Evolutionary conservation across 1,140 invertebrate genomes (phyloP).

Genomic region (Nixonia krombeini): DNA sequence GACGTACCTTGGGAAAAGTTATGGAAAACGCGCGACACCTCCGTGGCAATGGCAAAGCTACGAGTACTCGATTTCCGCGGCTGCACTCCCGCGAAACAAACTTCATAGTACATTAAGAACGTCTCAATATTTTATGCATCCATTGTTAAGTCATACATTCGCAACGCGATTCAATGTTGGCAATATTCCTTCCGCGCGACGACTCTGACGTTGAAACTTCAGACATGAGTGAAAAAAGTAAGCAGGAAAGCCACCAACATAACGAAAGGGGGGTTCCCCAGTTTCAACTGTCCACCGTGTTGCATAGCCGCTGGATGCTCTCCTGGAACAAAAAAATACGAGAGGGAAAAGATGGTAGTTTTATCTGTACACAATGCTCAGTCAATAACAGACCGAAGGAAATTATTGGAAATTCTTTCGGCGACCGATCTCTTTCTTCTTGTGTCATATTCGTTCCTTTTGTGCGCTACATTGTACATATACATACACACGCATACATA

Average conservation of each 20-base stretch:
- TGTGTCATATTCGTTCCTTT: not conserved
- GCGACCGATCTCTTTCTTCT: conserved; percentile 5
- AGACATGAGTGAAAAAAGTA: conserved; percentile 67
- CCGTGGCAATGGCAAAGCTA: too few relatives aligned
- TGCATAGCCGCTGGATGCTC: conserved; percentile 89
- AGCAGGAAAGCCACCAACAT: conserved; percentile 67
- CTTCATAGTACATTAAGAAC: not conserved
- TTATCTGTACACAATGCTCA: conserved; percentile 7
- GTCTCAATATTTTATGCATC: conserved; percentile 20
- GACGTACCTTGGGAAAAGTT: too few relatives aligned
- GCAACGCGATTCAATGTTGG: conserved; percentile 17
- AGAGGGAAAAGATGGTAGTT: conserved; percentile 10
- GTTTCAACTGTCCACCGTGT: conserved; percentile 75
- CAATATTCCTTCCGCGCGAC: conserved; percentile 16
- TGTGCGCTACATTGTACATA: conserved; percentile 10
- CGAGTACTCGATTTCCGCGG: too few relatives aligned
- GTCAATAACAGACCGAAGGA: conserved; percentile 12
- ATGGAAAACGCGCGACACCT: too few relatives aligned
- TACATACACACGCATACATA: too few relatives aligned
- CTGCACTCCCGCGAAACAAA: not conserved
- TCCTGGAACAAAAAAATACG: conserved; percentile 72
- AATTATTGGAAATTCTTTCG: conserved; percentile 18
- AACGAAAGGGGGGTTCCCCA: conserved; percentile 70
- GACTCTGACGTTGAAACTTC: conserved; percentile 38
- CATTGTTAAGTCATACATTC: conserved; percentile 25